A percentile compares a stretch with the other conserved stretches of the same genome.
Evolutionary conservation across 2,888 invertebrate species (phyloP).

Genomic region (Rhagium mordax): DNA sequence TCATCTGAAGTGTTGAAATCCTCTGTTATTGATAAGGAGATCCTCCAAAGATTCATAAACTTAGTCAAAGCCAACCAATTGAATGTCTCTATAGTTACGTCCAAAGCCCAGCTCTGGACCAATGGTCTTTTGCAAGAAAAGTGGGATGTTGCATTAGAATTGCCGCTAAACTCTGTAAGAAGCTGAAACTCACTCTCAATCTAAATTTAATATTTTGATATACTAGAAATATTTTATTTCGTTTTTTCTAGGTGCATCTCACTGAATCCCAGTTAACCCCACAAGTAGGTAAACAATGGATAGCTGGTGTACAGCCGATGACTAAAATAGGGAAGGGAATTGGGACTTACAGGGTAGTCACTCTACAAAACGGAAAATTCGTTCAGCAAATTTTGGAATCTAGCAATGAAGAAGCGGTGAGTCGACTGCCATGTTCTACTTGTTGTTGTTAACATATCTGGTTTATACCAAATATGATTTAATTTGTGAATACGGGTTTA

Average conservation of each 20-base stretch:
- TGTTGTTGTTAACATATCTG: too few species aligned
- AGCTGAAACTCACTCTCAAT: neutral
- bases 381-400: neutral
- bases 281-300: constrained; percentile 1
- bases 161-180: constrained; percentile 10
- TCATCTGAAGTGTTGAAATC: neutral
- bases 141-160: neutral
- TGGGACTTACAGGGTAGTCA: constrained; percentile 3
- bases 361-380: neutral
- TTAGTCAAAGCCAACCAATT: constrained; percentile 11
- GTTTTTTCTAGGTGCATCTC: neutral
- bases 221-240: too few species aligned
- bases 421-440: neutral
- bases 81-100: constrained; percentile 25
- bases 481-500: neutral
- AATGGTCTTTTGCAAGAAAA: constrained; percentile 2
- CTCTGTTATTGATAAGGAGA: neutral
- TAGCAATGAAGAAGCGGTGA: constrained; percentile 3
- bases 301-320: neutral
- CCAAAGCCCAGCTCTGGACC: neutral
- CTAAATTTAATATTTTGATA: too few species aligned
- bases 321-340: neutral
- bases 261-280: neutral
- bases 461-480: too few species aligned
- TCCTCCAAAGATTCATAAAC: constrained; percentile 17